Base-by-base conservation (phyloP, 53 echinoderm and acorn worm genomes). In the Apostichopus leukothele region DNA sequence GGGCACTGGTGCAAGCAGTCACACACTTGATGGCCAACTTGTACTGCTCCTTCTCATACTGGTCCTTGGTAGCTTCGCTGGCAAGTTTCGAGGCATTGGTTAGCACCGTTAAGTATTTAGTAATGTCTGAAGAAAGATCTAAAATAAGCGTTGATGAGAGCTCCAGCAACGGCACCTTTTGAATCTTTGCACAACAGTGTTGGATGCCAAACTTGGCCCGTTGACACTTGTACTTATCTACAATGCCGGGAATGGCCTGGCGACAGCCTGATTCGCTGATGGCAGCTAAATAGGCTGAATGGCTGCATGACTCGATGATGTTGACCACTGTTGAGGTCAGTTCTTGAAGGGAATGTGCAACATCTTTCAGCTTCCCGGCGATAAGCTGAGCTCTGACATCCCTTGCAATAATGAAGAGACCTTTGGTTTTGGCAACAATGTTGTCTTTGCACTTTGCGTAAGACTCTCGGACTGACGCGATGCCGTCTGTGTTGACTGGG, bases 371-470 rank as follows among this genome's bases (percentile, higher is more conserved):
- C 87, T 90, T 89, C 16, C 92, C 91, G 14, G 89, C 81, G 86
- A 94, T 85, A 26, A 95, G 80, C 76, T 95, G 97, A 51, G 90
- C 89, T 74, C 94, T 88, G n/a, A 96, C 91, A 73, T 97, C 95
- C 60, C 97, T 89, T 23, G 95, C 93, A 73, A 95, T 83, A 63
- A 97, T 95, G 25, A 94, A 92, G 53, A 97, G 90, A 39, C 97
- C 97, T 90, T 95, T 97, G 86, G 95, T 97, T 86, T 91, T 78
- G 67, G 97, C 97, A 53, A 97, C 93, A 39, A 97, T 91, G 53
- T 94, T 97, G 79, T 97, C 97, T 20, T 95, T 92, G 84, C 97
- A 97, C 90, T 97, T 97, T 23, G 96, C 91, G 75, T 94, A 97
- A 14, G 97, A 97, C 88, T 97, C 97, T 27, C 95, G 93, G 52